Conservation (phyloP, 1,140 invertebrate species). For the Zaprionus africanus region DNA sequence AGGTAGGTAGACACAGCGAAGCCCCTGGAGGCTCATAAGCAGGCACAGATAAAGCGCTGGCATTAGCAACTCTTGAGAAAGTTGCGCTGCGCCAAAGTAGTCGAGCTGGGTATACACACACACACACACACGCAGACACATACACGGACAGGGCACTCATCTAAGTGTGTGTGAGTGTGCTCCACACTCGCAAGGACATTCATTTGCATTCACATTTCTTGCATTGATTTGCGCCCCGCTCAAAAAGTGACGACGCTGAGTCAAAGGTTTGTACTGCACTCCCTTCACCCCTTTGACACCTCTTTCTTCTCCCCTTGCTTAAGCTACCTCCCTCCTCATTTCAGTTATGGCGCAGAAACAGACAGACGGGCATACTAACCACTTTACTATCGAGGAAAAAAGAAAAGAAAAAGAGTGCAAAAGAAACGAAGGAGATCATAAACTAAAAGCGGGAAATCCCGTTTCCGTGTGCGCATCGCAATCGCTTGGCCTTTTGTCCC, state of each 20-base stretch:
- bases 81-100: constrained; percentile 63
- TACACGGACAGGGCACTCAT: constrained; percentile 8
- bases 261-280: constrained; percentile 8
- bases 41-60: constrained; percentile 68
- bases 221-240: constrained; percentile 25
- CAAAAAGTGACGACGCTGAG: neutral
- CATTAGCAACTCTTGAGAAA: constrained; percentile 75
- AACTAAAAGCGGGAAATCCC: constrained; percentile 47
- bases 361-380: too few relatives aligned
- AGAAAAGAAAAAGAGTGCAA: neutral
- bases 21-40: constrained; percentile 74
- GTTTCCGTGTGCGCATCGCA: constrained; percentile 54
- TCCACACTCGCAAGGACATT: constrained; percentile 46
- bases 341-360: constrained; percentile 20
- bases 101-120: constrained; percentile 21
- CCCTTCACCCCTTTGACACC: neutral
- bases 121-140: constrained; percentile 15
- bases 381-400: too few relatives aligned
- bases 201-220: constrained; percentile 63
- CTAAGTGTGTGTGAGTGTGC: neutral
- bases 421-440: constrained; percentile 39
- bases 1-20: neutral
- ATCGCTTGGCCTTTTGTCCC: constrained; percentile 20
- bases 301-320: neutral
- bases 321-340: constrained; percentile 8